Base-by-base conservation (phyloP, 2,797 vertebrate species). In the Anguilla obscura region DNA sequence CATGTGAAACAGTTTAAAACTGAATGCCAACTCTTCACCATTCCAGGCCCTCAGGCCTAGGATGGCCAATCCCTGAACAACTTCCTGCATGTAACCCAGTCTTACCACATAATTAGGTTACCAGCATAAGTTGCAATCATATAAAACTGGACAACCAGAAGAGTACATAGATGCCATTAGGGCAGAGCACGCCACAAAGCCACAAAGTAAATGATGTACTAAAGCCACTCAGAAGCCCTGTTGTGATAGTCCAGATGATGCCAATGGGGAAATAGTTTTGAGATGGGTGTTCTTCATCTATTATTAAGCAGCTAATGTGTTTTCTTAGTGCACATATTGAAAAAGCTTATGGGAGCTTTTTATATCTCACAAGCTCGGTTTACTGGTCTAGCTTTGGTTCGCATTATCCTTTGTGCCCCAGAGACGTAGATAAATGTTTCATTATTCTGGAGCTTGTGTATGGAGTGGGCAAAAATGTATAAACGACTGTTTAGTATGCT, bases 231-330 rank as follows among this genome's bases (percentile, higher is more conserved):
- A 27, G 21, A 12, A 40, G 84, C 58, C 84, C 54, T 63, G 58
- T 33, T 85, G 58, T 18, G 40, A 40, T 58, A 63, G 84, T 33
- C 30, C 84, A 63, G 84, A 60, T 30, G 52, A 36, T 40, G 40
- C 74, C 21, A 76, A 76, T 82, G 79, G 79, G 45, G 45, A 50
- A 50, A 82, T 1, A 50, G 45, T 50, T 82, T 82, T 18, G 79
- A 69, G 16, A 69, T 69, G 40, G 60, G 12, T 71, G 63, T 86
- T 76, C 69, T 56, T 52, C 40, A 86, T 82, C 33, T 58, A 82
- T 86, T 86, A 88, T 80, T 52, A 83, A 86, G 40, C 3, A 60
- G 79, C 30, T 69, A 71, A 88, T 84, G 76, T 83, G 27, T 54
- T 82, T 48, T 66, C 76, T 63, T 16, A 69, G 85, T 30, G 52